Evolutionary conservation across 2,113 vertebrate species (phyloP).

Genomic region (Perca fluviatilis): DNA sequence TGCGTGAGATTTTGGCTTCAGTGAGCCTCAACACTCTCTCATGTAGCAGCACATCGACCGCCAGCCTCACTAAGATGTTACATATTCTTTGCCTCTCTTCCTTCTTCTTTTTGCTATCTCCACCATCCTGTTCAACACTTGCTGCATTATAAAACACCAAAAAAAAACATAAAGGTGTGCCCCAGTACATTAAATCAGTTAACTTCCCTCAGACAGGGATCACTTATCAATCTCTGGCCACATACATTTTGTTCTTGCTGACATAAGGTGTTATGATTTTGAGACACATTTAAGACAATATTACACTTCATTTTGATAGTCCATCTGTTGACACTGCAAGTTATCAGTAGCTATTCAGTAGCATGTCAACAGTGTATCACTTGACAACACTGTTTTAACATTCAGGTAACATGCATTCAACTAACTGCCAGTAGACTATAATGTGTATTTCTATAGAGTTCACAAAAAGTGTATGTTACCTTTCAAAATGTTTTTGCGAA

Average conservation of each 20-base stretch:
- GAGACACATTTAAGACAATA: no score
- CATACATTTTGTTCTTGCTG: neutral
- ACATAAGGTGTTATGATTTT: no score
- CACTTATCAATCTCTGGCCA: slow-evolving; percentile 33
- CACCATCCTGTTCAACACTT: slow-evolving; percentile 23
- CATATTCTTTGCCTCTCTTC: slow-evolving; percentile 20
- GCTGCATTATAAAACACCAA: slow-evolving; percentile 45
- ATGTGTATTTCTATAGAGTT: no score
- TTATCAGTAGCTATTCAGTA: no score
- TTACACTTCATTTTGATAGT: no score
- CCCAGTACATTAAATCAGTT: slow-evolving; percentile 47
- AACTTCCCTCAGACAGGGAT: slow-evolving; percentile 8
- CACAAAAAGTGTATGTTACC: no score
- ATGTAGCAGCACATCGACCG: slow-evolving; percentile 56
- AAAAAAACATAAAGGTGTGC: slow-evolving; percentile 42
- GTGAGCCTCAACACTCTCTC: slow-evolving; percentile 49
- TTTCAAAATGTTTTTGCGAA: no score
- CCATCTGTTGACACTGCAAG: no score
- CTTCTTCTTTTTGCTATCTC: neutral
- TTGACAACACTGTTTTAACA: no score
- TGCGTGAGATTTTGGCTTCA: slow-evolving; percentile 57
- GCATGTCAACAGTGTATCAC: no score
- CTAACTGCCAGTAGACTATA: no score
- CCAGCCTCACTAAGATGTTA: slow-evolving; percentile 42
- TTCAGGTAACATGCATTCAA: no score